Evolutionary conservation across 2,888 invertebrate species (phyloP).

Genomic region (Sinopyrophorus schimmeli): DNA sequence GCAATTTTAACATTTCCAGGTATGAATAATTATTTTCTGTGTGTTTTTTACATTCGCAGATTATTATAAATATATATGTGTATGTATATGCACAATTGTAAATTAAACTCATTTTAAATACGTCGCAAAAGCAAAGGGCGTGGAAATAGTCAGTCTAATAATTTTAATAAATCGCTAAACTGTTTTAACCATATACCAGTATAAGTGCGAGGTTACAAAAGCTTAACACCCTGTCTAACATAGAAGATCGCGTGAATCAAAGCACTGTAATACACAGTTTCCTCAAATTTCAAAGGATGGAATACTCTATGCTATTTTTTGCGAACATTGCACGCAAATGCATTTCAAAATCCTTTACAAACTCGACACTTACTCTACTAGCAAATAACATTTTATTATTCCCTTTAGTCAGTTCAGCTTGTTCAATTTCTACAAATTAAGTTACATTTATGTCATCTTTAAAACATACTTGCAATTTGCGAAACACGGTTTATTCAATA

Average conservation of each 20-base stretch:
- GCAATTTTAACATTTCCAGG: slow-evolving; percentile 14
- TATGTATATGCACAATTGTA: no score
- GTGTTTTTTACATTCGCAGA: not conserved
- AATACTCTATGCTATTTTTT: slow-evolving; percentile 4
- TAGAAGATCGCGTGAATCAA: slow-evolving; percentile 9
- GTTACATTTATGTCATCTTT: no score
- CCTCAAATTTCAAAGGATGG: slow-evolving; percentile 8
- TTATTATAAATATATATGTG: no score
- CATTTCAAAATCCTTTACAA: slow-evolving; percentile 10
- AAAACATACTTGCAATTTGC: no score
- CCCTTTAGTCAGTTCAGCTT: no score
- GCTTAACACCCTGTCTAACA: slow-evolving; percentile 11
- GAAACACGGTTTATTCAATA: no score
- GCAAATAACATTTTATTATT: slow-evolving; percentile 1
- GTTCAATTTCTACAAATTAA: no score
- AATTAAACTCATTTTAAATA: no score
- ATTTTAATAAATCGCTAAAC: no score
- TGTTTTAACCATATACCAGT: slow-evolving; percentile 2
- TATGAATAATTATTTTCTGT: slow-evolving; percentile 8
- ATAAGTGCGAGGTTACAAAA: slow-evolving; percentile 12
- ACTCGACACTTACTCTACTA: not conserved
- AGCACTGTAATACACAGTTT: slow-evolving; percentile 5
- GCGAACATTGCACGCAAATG: slow-evolving; percentile 8
- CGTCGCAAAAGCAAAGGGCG: no score
- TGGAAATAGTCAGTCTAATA: no score